Conservation (phyloP, 1,140 invertebrate species). For the Pogonomyrmex barbatus region DNA sequence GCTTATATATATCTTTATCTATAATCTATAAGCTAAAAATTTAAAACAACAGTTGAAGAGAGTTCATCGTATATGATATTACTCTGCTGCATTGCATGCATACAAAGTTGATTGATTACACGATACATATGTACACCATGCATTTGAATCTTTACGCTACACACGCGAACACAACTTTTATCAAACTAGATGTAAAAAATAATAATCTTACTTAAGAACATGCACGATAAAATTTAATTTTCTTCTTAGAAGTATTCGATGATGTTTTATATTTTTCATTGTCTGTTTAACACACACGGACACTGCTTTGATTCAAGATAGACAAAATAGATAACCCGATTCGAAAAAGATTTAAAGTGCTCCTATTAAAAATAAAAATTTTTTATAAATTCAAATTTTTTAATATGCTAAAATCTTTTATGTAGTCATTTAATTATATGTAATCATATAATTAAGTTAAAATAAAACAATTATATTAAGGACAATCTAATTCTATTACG, state of each 20-base stretch:
- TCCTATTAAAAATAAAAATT: not conserved
- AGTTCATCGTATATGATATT: conserved; percentile 12
- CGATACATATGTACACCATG: not conserved
- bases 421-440: no score
- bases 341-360: not conserved
- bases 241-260: not conserved
- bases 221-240: conserved; percentile 1
- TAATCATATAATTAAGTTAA: conserved; percentile 20
- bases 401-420: not conserved
- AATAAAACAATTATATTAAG: no score
- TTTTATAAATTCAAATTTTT: not conserved
- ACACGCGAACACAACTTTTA: conserved; percentile 12
- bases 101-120: not conserved
- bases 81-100: conserved; percentile 58
- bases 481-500: not conserved
- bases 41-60: conserved; percentile 35
- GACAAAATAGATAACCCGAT: not conserved
- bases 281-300: not conserved
- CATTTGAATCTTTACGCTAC: conserved; percentile 60
- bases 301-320: not conserved
- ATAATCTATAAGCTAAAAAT: conserved; percentile 46
- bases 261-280: not conserved
- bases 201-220: conserved; percentile 19
- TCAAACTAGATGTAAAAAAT: not conserved
- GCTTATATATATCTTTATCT: conserved; percentile 15